These are phyloP conservation scores for Dynastes grantii DNA, from an alignment of 2,888 invertebrate species.

Conservation along the genomic window DNA sequence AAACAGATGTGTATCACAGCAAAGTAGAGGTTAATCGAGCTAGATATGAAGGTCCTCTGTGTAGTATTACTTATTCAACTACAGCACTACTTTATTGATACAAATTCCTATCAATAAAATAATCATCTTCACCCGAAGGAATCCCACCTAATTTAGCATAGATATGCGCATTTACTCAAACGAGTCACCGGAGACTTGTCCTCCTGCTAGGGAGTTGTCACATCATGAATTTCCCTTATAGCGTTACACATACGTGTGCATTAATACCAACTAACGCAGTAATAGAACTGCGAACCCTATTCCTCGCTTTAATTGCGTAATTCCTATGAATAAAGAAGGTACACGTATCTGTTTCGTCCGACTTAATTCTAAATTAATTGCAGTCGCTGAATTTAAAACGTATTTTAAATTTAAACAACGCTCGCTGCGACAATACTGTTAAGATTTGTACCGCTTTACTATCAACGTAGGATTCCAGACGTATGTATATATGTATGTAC, in stretches of 20 bases:
- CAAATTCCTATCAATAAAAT: neutral
- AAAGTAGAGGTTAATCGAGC: too few relatives aligned
- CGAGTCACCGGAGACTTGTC: neutral
- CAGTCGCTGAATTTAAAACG: constrained; percentile 39
- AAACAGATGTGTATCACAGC: too few relatives aligned
- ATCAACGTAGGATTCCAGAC: neutral
- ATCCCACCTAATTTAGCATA: neutral
- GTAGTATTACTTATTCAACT: neutral
- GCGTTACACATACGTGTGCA: neutral
- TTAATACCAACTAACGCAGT: constrained; percentile 1
- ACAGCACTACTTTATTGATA: neutral
- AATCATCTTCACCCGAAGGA: neutral
- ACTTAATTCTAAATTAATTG: constrained; percentile 45
- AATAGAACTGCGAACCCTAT: constrained; percentile 13
- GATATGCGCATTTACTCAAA: neutral
- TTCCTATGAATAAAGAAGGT: constrained; percentile 40
- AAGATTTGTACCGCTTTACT: constrained; percentile 24
- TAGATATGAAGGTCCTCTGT: too few relatives aligned
- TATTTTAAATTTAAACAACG: constrained; percentile 42
- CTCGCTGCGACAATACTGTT: neutral
- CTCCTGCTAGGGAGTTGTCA: neutral
- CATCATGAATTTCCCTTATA: neutral
- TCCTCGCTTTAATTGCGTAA: constrained; percentile 32
- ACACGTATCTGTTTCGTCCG: constrained; percentile 37
- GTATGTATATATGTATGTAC: neutral